Evolutionary conservation across 2,888 invertebrate species (phyloP).

Genomic region (Himalopsyche japonica): DNA sequence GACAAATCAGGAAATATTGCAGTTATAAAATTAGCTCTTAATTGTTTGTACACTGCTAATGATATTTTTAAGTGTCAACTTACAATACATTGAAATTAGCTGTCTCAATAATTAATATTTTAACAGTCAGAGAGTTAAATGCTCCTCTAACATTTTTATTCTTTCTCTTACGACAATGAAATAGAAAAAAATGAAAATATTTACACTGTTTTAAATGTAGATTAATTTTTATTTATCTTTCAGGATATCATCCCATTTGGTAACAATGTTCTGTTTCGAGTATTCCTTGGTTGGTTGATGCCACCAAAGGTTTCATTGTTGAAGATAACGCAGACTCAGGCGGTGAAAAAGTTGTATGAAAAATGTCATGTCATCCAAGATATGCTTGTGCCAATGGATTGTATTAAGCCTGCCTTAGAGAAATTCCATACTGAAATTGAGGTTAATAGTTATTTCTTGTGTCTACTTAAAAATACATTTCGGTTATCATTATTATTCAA

Average conservation of each 20-base stretch:
- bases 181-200: too few species aligned
- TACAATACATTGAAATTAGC: too few species aligned
- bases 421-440: constrained; percentile 69
- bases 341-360: constrained; percentile 72
- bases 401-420: constrained; percentile 62
- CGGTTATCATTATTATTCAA: too few species aligned
- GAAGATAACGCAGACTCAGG: constrained; percentile 75
- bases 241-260: constrained; percentile 85
- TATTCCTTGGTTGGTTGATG: constrained; percentile 77
- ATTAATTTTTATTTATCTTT: background rate
- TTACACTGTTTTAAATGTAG: too few species aligned
- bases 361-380: constrained; percentile 79
- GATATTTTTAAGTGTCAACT: too few species aligned
- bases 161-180: too few species aligned
- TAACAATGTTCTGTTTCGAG: constrained; percentile 73
- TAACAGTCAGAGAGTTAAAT: too few species aligned
- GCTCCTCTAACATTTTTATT: too few species aligned
- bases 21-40: too few species aligned
- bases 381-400: constrained; percentile 73
- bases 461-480: background rate
- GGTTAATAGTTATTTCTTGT: constrained; percentile 48
- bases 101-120: too few species aligned
- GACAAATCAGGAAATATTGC: too few species aligned
- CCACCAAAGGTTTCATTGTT: constrained; percentile 81
- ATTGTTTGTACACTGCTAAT: too few species aligned